These are phyloP conservation scores for Dasyurus viverrinus DNA, from an alignment of 2,113 vertebrate genomes.

Conservation along the genomic window DNA sequence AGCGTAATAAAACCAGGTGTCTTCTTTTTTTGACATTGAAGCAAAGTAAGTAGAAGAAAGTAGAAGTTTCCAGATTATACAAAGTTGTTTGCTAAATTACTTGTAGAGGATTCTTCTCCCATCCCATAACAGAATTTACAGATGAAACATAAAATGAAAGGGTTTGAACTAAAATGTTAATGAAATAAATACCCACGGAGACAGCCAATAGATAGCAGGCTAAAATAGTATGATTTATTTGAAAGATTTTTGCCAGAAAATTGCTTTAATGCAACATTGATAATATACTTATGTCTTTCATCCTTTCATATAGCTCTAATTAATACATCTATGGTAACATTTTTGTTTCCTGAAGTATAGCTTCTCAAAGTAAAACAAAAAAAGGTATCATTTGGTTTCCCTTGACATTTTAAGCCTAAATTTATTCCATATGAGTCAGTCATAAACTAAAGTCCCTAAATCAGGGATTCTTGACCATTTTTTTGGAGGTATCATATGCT, in stretches of 20 bases:
- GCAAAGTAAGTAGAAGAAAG: conserved; percentile 42
- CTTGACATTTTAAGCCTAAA: conserved; percentile 47
- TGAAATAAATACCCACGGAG: conserved; percentile 65
- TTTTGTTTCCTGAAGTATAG: conserved; percentile 67
- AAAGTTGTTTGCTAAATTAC: conserved; percentile 38
- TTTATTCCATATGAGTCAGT: conserved; percentile 59
- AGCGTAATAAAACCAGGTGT: conserved; percentile 78
- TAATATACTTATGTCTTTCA: conserved; percentile 52
- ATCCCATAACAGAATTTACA: neutral
- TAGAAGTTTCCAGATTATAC: neutral
- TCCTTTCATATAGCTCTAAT: conserved; percentile 52
- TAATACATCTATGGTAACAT: conserved; percentile 50
- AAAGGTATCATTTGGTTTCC: conserved; percentile 42
- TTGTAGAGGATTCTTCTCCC: neutral
- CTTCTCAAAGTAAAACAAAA: conserved; percentile 50
- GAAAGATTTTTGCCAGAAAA: conserved; percentile 58
- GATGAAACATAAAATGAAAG: conserved; percentile 61
- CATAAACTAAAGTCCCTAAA: neutral
- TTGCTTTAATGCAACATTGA: conserved; percentile 55
- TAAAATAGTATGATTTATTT: conserved; percentile 63
- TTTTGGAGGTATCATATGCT: neutral
- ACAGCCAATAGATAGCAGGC: conserved; percentile 49
- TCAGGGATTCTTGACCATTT: neutral
- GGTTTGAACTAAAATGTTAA: conserved; percentile 63
- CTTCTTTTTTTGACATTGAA: conserved; percentile 69